Evolutionary conservation across 30 jellyfish, hydroid and myxozoan species (phyloP).

Genomic region (Cassiopea andromeda): DNA sequence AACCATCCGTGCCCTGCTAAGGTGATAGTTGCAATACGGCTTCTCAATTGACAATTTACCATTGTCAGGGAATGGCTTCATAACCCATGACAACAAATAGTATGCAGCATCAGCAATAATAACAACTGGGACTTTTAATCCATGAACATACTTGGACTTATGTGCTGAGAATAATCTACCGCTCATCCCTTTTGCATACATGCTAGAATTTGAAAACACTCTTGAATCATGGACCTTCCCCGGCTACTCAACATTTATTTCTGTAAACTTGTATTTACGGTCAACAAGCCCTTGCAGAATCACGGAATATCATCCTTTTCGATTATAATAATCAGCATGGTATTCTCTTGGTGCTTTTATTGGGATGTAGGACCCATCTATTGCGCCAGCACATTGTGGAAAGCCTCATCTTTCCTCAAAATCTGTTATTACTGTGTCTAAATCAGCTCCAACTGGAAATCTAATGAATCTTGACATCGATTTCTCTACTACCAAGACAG

Average conservation of each 20-base stretch:
- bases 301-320: conserved; percentile 55
- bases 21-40: conserved; percentile 12
- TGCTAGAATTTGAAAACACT: conserved; percentile 32
- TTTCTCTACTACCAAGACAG: neutral
- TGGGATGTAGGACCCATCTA: conserved; percentile 68
- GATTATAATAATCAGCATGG: conserved; percentile 55
- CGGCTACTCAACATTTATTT: conserved; percentile 53
- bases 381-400: conserved; percentile 65
- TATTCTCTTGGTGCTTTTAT: conserved; percentile 50
- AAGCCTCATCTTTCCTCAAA: conserved; percentile 48
- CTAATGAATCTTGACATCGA: conserved; percentile 17
- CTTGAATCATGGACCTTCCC: conserved; percentile 58
- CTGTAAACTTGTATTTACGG: conserved; percentile 30
- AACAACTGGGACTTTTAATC: conserved; percentile 5
- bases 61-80: conserved; percentile 39
- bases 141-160: conserved; percentile 6
- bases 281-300: conserved; percentile 48
- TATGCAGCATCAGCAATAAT: conserved; percentile 52
- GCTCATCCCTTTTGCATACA: conserved; percentile 7
- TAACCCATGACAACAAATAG: conserved; percentile 28
- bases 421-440: neutral
- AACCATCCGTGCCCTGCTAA: neutral
- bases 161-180: neutral
- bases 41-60: conserved; percentile 26
- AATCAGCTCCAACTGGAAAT: conserved; percentile 8